Evolutionary conservation across 1,140 invertebrate genomes (phyloP).

Genomic region (Zaprionus vittiger): DNA sequence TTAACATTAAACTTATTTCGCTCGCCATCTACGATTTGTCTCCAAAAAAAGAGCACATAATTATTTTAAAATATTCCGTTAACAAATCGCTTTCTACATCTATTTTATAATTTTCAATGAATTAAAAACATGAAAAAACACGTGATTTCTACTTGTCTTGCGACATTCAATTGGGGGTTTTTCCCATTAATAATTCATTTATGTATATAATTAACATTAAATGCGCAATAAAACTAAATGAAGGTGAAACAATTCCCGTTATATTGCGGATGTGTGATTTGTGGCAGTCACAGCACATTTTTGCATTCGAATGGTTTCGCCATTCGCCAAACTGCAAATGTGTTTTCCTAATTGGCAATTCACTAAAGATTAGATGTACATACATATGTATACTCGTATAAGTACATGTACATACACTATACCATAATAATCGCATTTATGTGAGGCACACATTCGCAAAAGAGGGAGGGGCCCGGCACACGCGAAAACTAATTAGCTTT

Average conservation of each 20-base stretch:
- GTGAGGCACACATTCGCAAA: conserved; percentile 1
- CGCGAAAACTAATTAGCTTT: conserved; percentile 14
- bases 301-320: conserved; percentile 46
- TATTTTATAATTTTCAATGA: not conserved
- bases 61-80: conserved; percentile 66
- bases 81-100: not conserved
- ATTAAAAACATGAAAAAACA: not conserved
- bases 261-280: conserved; percentile 49
- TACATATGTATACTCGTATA: conserved; percentile 1
- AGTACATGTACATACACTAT: not conserved
- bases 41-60: conserved; percentile 43
- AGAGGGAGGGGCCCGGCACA: conserved; percentile 25
- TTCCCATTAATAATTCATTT: not conserved
- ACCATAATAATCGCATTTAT: conserved; percentile 7
- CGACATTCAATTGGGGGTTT: not conserved
- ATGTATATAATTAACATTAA: conserved; percentile 45
- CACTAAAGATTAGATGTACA: conserved; percentile 43
- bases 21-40: conserved; percentile 8
- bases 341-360: conserved; percentile 66
- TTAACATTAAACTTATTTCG: conserved; percentile 79
- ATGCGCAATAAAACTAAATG: conserved; percentile 60
- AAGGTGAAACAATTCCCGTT: conserved; percentile 19
- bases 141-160: not conserved
- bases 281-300: conserved; percentile 36
- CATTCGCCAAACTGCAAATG: conserved; percentile 53